phyloP scores from a whole-genome alignment of 2,113 vertebrate genomes.

The Emydocephalus ijimae region DNA sequence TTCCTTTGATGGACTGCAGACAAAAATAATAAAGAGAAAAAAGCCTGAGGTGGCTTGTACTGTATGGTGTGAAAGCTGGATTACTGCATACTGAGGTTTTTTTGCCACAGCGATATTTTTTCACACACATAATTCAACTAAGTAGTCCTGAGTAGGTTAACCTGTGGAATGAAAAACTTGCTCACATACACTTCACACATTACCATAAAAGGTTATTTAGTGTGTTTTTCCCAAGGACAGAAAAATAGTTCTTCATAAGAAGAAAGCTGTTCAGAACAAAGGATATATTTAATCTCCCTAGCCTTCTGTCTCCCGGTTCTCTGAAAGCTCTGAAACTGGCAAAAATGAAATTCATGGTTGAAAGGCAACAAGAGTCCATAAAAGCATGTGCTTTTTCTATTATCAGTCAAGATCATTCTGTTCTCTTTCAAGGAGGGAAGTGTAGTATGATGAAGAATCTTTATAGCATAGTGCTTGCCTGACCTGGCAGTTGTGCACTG shows the following conservation, averaged over 20 bases:
- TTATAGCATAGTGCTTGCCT: constrained; percentile 15
- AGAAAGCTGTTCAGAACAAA: background rate
- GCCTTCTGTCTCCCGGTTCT: background rate
- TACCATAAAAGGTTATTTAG: background rate
- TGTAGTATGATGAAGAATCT: constrained; percentile 39
- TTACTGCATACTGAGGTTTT: background rate
- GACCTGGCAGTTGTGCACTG: constrained; percentile 32
- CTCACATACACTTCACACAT: background rate
- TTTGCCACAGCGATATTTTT: background rate
- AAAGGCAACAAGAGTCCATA: constrained; percentile 30
- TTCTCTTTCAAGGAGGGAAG: constrained; percentile 24
- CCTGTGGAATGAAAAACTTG: background rate
- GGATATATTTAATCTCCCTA: background rate
- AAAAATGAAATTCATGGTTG: constrained; percentile 21
- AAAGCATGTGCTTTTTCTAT: background rate
- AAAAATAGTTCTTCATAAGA: background rate
- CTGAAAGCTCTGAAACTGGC: background rate
- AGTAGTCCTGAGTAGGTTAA: background rate
- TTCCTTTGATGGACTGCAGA: background rate
- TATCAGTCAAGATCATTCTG: constrained; percentile 47
- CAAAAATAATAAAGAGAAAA: background rate
- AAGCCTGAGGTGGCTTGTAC: background rate
- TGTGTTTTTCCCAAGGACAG: background rate
- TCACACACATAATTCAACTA: background rate
- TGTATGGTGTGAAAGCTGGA: background rate